Base-by-base conservation (phyloP, 1,140 invertebrate genomes). In the Trachelipus rathkii region DNA sequence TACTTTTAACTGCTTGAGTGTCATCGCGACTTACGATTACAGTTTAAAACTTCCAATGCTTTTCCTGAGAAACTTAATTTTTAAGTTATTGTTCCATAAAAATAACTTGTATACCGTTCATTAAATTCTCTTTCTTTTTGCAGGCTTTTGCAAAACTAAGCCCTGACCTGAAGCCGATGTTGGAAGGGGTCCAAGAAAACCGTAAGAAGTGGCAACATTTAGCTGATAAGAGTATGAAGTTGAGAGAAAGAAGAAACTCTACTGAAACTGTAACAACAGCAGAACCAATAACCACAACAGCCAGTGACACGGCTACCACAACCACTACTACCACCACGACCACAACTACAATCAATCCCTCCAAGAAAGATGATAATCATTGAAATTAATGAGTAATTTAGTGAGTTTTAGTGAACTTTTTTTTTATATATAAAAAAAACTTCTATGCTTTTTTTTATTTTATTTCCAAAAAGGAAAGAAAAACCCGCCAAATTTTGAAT, bases 131-230 rank as follows among this genome's bases (percentile, higher is more conserved):
- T 77, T 82, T 77, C 74, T 71, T 86, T 87, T 83, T 82, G 0
- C 84, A 97, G 94, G 91, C 93, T 82, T 95, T 97, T 84, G 90
- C 92, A 45, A 86, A 89, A 50, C 85, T 96, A 45, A 93, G 92
- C 0, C 88, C 91, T 21, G 89, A 91, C 79, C 84, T 97, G 74
- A 87, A 90, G 80, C 92, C 94, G 10, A 86, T 97, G 82, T 87
- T 94, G 0, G 90, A 94, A 71, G 93, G 95, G 11, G 94, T 96
- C n/a, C 86, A 89, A 70, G 86, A 88, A 74, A 97, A 97, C 85
- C 89, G 93, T 74, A 86, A 88, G 19, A 90, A 94, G 81, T 97
- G 95, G 95, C 86, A 93, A 69, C 88, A 91, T 78, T 86, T 94
- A 60, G 89, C 92, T 6, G 71, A 79, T 9, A 70, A 74, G 9